phyloP scores from a whole-genome alignment of 2,888 invertebrate species.

The Troglohyphantes excavatus region DNA sequence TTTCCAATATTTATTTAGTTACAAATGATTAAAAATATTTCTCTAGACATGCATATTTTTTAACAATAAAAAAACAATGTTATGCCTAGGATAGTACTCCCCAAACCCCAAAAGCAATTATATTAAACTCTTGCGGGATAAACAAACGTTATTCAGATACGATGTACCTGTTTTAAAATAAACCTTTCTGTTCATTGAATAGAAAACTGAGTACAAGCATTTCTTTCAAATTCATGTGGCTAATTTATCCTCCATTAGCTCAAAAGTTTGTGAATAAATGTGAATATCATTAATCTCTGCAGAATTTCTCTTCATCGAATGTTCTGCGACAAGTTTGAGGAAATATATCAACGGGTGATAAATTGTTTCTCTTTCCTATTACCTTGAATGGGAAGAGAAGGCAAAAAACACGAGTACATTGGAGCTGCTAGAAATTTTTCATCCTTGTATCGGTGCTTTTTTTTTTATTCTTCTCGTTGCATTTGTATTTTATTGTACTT shows the following conservation, averaged over 20 bases:
- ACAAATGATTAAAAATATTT: too few species aligned
- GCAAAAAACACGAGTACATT: constrained; percentile 6
- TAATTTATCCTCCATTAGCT: constrained; percentile 13
- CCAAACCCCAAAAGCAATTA: too few species aligned
- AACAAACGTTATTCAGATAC: too few species aligned
- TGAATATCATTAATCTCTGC: constrained; percentile 33
- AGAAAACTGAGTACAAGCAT: neutral
- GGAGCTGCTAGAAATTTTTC: constrained; percentile 1
- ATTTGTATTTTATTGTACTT: neutral
- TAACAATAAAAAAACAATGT: too few species aligned
- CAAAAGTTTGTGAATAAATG: constrained; percentile 41
- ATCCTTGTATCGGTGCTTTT: neutral
- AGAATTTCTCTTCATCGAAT: constrained; percentile 43
- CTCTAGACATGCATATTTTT: too few species aligned
- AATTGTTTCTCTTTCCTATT: constrained; percentile 35
- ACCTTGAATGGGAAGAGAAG: constrained; percentile 2
- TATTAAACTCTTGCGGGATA: too few species aligned
- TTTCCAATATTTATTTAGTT: too few species aligned
- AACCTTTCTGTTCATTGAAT: too few species aligned
- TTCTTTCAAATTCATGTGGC: neutral
- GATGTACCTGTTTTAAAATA: too few species aligned
- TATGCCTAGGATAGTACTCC: too few species aligned
- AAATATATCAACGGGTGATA: constrained; percentile 44
- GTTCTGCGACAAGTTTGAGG: constrained; percentile 53
- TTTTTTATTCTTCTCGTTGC: neutral